Evolutionary conservation across 2,113 vertebrate genomes (phyloP).

Genomic region (Oenanthe melanoleuca): DNA sequence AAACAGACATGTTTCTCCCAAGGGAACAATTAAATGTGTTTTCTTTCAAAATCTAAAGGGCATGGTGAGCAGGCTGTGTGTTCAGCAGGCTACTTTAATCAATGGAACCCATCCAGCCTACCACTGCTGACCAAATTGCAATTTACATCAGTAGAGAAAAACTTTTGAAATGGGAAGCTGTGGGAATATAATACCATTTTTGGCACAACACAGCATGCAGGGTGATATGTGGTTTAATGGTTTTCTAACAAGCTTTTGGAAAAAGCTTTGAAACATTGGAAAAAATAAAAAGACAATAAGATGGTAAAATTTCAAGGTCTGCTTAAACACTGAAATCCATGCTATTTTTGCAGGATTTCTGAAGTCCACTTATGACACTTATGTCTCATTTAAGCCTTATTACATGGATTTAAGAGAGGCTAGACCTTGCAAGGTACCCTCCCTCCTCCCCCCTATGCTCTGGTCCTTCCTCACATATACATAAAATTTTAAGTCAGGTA

Average conservation of each 20-base stretch:
- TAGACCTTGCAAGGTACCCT: background rate
- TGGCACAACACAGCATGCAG: background rate
- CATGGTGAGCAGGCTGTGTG: slow-evolving; percentile 51
- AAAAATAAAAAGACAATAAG: background rate
- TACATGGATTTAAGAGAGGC: background rate
- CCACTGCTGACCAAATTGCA: slow-evolving; percentile 46
- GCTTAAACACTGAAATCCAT: background rate
- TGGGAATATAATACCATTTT: background rate
- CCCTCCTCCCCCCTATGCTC: rapidly evolving
- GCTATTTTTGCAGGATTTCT: background rate
- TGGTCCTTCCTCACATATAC: background rate
- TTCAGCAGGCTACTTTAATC: slow-evolving; percentile 66
- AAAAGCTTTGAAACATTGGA: background rate
- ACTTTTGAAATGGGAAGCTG: background rate
- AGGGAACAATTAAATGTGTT: slow-evolving; percentile 75
- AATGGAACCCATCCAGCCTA: slow-evolving; percentile 52
- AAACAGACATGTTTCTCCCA: slow-evolving; percentile 69
- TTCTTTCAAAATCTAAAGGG: slow-evolving; percentile 72
- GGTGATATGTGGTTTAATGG: background rate
- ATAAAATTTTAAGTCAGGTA: background rate
- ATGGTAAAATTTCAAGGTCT: background rate
- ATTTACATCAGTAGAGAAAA: slow-evolving; percentile 24
- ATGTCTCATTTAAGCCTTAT: background rate
- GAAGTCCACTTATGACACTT: background rate
- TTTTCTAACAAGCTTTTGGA: slow-evolving; percentile 24